Evolutionary conservation across 2,888 invertebrate species (phyloP), one percentile per base, ranked within the genome.

Genomic region (Lepidochitona cinerea): DNA sequence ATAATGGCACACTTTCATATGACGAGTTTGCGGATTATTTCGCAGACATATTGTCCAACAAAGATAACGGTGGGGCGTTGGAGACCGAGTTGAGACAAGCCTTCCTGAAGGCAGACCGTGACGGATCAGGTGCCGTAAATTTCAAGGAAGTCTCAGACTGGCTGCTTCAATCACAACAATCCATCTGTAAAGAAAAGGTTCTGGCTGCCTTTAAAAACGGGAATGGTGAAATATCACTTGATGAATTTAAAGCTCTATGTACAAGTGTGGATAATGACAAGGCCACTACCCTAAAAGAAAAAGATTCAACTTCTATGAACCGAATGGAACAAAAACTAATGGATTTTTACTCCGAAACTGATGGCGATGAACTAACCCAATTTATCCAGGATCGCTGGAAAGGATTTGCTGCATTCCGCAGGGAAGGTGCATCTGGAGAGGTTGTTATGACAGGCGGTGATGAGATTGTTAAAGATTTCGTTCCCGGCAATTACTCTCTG

Each of bases 61-160:
- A 78, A 37, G 12, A 41, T 4, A 68, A 35, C 36, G 52, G 67
- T 14, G 67, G 68, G 0, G 67, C 68, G 6, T 65, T 65, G 4
- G 73, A 74, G 9, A 68, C 72, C 32, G 70, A 67, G n/a, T 64
- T 78, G 23, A 66, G 75, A 26, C 52, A 59, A 4, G 79, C 78
- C 12, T 81, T 81, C 68, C 68, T 79, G 4, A 23, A 65, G 12
- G 81, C 81, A 23, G 81, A 81, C 52, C 52, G 74, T 23, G 71
- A 79, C 37, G 78, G 78, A 0, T 70, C 73, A 7, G 79, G 79
- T 4, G 70, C 68, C 14, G 35, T 81, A 5, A 74, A 76, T 59
- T 79, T 81, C 71, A 75, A 74, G 52, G 78, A 79, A 68, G 78
- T 78, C 72, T 70, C 77, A 12, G 78, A 79, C 41, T 79, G 54